Base-by-base conservation (phyloP, 2,113 vertebrate species). In the Erythrocercus mccallii region DNA sequence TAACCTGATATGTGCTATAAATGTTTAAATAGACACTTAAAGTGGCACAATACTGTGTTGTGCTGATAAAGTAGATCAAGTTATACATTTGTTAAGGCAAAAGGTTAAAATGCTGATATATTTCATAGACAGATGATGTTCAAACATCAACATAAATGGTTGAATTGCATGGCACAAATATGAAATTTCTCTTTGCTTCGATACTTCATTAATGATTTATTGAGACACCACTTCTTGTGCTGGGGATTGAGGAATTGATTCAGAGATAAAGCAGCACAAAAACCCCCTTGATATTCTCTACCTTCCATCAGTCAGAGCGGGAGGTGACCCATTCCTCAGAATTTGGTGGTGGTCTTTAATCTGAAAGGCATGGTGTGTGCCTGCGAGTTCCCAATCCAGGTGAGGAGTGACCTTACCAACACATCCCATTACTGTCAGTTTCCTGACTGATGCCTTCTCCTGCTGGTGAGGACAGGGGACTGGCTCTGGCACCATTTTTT, bases 141-240 rank as follows among this genome's bases (percentile, higher is more conserved):
- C 47, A 71, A 20, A 56, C 0, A 0, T 71, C 38, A 82, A 0
- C 38, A 22, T 73, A 37, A 80, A 58, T 0, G 0, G 11, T 79
- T 82, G 70, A 94, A 71, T 72, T 90, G 28, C 53, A 22, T 64
- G 72, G 28, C 50, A 48, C 17, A 68, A 60, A 38, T 48, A 27
- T 5, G n/a, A 38, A 74, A 48, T 66, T 62, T 76, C 37, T 72
- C 58, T 70, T 80, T 0, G 1, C 47, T 92, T 94, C 0, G 0
- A 13, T 37, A 11, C 61, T 90, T 91, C 37, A 22, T 72, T 80
- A 73, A 62, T 85, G 54, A 33, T 80, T 61, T 86, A 51, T 28
- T 80, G 85, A 80, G 66, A 51, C 31, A 27, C 4, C 42, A 38
- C 25, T 56, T 72, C 42, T 30, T 70, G 18, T 48, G n/a, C 57